Conservation (phyloP, 1,140 invertebrate species). For the Nixonia krombeini region DNA sequence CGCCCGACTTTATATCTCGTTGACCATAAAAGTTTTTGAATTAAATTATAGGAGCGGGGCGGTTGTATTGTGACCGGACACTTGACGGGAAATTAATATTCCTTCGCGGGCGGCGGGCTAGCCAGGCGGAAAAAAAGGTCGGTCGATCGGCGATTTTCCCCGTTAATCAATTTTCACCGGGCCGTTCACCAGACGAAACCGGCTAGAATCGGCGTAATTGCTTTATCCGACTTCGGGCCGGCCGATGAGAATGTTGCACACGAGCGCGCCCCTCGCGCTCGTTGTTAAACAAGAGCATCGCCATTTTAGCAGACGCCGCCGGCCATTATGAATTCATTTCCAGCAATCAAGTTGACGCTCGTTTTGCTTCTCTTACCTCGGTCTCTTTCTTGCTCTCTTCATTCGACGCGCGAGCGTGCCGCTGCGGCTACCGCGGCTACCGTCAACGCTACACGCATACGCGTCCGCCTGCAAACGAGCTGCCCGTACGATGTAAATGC, state of each 20-base stretch:
- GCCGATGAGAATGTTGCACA: too few relatives aligned
- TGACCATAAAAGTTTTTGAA: constrained; percentile 62
- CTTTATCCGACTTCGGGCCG: too few relatives aligned
- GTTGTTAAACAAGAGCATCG: too few relatives aligned
- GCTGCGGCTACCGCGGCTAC: constrained; percentile 27
- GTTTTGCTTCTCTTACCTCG: constrained; percentile 50
- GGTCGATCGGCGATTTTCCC: too few relatives aligned
- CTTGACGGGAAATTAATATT: constrained; percentile 26
- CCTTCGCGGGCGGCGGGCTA: constrained; percentile 1
- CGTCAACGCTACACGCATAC: constrained; percentile 33
- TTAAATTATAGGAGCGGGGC: constrained; percentile 55
- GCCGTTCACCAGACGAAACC: too few relatives aligned
- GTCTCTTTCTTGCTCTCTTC: constrained; percentile 28
- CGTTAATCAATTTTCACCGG: too few relatives aligned
- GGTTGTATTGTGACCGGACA: constrained; percentile 13
- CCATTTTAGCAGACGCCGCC: constrained; percentile 63
- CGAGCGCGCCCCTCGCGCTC: too few relatives aligned
- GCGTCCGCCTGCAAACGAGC: constrained; percentile 35
- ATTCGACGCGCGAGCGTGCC: constrained; percentile 18
- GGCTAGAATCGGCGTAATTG: too few relatives aligned
- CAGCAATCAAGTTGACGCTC: constrained; percentile 62
- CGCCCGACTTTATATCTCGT: constrained; percentile 43
- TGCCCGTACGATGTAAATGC: constrained; percentile 39
- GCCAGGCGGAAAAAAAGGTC: constrained; percentile 5
- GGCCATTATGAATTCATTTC: constrained; percentile 71